Conservation (phyloP, 2,888 invertebrate genomes). For the Meta bourneti region DNA sequence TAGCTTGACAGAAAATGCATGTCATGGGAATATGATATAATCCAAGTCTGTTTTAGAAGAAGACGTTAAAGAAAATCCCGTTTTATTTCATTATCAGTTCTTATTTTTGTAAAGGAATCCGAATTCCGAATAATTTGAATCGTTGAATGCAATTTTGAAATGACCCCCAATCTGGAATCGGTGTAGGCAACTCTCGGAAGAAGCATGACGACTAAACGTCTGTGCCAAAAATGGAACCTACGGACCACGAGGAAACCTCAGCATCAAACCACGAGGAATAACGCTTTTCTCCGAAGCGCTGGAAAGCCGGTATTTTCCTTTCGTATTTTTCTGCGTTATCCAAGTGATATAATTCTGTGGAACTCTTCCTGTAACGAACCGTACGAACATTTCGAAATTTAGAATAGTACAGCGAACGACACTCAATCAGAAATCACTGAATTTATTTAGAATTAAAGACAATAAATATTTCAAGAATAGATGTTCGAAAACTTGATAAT, state of each 20-base stretch:
- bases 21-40: no score
- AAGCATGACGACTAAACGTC: constrained; percentile 19
- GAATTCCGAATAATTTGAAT: no score
- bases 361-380: constrained; percentile 25
- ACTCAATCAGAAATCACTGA: neutral
- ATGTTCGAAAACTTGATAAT: no score
- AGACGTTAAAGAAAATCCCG: no score
- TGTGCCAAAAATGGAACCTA: constrained; percentile 64
- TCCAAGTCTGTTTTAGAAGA: no score
- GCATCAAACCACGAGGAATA: constrained; percentile 53
- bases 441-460: no score
- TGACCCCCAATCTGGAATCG: constrained; percentile 21
- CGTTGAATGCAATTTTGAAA: constrained; percentile 25
- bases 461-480: no score
- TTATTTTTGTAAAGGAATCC: no score
- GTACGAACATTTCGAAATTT: constrained; percentile 21
- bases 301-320: neutral
- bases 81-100: no score
- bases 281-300: neutral
- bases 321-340: neutral
- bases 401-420: neutral
- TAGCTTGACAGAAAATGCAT: no score
- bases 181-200: constrained; percentile 64
- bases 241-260: constrained; percentile 30
- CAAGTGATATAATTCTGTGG: constrained; percentile 1